A percentile compares a stretch with the other conserved stretches of the same genome.
Conservation (phyloP, 2,113 vertebrate species). For the Acinonyx jubatus region DNA sequence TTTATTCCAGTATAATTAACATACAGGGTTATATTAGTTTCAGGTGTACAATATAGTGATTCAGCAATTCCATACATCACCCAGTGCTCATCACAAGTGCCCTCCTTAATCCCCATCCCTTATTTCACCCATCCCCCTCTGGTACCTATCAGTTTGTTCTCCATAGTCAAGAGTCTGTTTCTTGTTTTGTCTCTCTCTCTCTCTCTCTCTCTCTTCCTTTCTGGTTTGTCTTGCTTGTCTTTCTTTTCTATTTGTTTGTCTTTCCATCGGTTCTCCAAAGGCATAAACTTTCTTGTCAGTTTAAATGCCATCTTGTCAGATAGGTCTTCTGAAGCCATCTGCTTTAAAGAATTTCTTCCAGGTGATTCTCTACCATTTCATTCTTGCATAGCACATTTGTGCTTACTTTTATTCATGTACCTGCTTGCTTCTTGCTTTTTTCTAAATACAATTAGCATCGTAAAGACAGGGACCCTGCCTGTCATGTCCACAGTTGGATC, state of each 20-base stretch:
- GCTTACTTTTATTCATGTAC: neutral
- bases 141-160: neutral
- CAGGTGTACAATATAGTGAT: neutral
- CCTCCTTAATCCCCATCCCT: neutral
- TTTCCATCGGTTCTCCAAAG: neutral
- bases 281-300: neutral
- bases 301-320: neutral
- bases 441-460: neutral
- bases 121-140: neutral
- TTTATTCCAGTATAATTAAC: neutral
- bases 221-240: too few relatives aligned
- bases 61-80: neutral
- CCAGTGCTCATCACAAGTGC: neutral
- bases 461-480: neutral
- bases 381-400: neutral
- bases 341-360: neutral
- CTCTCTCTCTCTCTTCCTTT: too few relatives aligned
- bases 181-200: neutral
- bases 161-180: neutral
- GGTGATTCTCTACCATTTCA: neutral
- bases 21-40: neutral
- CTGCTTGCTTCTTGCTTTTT: neutral
- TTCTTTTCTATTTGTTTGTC: too few relatives aligned
- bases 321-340: neutral
- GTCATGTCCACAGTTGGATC: neutral